Conservation (phyloP, 2,113 vertebrate genomes). For the Ptilonorhynchus violaceus region DNA sequence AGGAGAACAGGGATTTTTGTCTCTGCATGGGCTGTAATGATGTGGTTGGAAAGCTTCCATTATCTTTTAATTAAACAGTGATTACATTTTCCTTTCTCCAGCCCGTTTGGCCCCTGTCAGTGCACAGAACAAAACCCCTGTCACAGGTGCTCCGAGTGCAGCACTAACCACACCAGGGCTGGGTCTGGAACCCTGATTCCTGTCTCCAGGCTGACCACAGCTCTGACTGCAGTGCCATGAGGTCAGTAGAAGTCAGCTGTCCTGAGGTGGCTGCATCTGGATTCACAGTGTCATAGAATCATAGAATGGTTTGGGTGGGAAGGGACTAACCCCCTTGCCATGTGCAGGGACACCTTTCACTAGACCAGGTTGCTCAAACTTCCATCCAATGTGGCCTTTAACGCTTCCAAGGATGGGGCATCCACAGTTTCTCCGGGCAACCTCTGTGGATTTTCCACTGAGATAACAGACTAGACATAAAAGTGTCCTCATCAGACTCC, state of each 20-base stretch:
- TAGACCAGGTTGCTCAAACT: not conserved
- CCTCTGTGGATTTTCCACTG: not conserved
- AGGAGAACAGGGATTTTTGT: constrained; percentile 1
- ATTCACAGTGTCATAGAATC: not conserved
- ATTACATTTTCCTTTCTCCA: not conserved
- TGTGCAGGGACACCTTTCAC: not conserved
- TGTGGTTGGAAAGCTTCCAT: constrained; percentile 28
- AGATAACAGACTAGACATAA: not conserved
- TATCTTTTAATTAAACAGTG: constrained; percentile 37
- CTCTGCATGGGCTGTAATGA: not conserved
- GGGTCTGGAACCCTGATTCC: not conserved
- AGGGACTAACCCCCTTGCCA: not conserved
- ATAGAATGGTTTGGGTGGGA: not conserved
- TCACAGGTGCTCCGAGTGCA: accelerated
- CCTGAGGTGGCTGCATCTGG: not conserved
- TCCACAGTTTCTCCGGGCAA: not conserved
- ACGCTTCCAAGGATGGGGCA: not conserved
- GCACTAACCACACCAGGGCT: not conserved
- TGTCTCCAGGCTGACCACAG: not conserved
- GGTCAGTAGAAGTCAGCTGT: not conserved
- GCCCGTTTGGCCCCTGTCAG: not conserved
- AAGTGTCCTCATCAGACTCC: not conserved
- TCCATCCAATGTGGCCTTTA: not conserved
- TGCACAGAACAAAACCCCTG: not conserved
- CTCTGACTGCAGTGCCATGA: not conserved